Conservation (phyloP, 2,797 vertebrate genomes). For the Taenioides sp. region DNA sequence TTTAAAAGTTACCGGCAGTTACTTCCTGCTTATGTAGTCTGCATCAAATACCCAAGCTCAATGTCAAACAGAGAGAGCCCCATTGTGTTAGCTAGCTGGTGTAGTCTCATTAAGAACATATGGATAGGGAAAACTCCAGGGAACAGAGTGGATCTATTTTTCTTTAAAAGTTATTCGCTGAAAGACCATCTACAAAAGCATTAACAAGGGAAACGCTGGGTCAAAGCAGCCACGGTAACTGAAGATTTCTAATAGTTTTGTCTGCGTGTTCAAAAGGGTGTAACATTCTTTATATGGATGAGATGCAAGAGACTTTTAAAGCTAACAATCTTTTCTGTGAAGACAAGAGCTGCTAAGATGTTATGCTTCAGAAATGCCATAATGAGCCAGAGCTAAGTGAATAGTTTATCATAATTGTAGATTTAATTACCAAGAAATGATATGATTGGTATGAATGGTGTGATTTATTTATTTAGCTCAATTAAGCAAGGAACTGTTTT, state of each 20-base stretch:
- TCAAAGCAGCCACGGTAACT: conserved; percentile 32
- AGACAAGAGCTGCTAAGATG: conserved; percentile 5
- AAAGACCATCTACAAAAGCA: conserved; percentile 32
- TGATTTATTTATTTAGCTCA: background rate
- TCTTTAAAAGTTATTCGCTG: conserved; percentile 20
- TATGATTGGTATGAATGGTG: no score
- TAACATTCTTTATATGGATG: conserved; percentile 24
- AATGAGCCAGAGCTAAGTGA: conserved; percentile 4
- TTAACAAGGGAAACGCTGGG: conserved; percentile 33
- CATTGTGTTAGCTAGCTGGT: conserved; percentile 9
- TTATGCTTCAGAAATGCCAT: background rate
- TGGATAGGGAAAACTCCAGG: conserved; percentile 30
- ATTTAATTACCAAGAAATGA: conserved; percentile 11
- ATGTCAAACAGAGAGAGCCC: conserved; percentile 9
- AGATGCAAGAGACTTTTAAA: conserved; percentile 16
- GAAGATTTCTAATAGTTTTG: conserved; percentile 33
- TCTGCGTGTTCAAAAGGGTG: conserved; percentile 32
- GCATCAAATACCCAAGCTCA: conserved; percentile 15
- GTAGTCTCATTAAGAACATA: conserved; percentile 43
- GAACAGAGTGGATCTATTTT: conserved; percentile 23
- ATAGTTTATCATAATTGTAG: conserved; percentile 2
- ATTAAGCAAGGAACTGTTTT: background rate
- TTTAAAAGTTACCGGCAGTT: conserved; percentile 8
- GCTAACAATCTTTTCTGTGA: conserved; percentile 14
- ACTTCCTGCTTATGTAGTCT: conserved; percentile 16